Conservation (phyloP, 2,113 vertebrate genomes). For the Rhynchomys soricoides region DNA sequence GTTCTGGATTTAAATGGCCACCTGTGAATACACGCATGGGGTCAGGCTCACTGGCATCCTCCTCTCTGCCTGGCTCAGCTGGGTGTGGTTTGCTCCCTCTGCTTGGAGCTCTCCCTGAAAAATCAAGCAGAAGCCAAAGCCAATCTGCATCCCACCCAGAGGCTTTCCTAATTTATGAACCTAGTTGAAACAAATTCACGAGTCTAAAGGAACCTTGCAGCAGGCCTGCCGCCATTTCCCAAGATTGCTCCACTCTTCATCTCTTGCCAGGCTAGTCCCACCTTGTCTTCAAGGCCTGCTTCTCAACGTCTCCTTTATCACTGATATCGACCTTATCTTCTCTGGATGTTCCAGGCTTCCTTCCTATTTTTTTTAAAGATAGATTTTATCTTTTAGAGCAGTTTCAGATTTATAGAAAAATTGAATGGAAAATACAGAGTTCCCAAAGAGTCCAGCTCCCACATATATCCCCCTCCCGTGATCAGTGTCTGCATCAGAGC, state of each 20-base stretch:
- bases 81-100: background rate
- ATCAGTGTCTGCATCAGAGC: background rate
- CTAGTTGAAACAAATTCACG: background rate
- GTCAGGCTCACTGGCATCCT: background rate
- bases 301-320: background rate
- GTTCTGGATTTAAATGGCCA: background rate
- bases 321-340: background rate
- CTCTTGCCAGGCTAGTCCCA: background rate
- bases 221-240: background rate
- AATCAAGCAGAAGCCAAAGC: conserved; percentile 6
- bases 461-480: fast-evolving
- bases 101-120: background rate
- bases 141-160: conserved; percentile 8
- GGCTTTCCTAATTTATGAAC: background rate
- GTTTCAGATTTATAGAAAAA: background rate
- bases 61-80: background rate
- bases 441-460: background rate
- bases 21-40: background rate
- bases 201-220: background rate
- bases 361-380: conserved; percentile 14
- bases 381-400: background rate
- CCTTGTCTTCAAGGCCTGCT: background rate
- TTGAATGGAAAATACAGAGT: background rate
- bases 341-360: background rate
- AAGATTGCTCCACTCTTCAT: background rate